These are phyloP conservation scores for Condylura cristata DNA, from an alignment of 2,113 vertebrate genomes.

Conservation along the genomic window DNA sequence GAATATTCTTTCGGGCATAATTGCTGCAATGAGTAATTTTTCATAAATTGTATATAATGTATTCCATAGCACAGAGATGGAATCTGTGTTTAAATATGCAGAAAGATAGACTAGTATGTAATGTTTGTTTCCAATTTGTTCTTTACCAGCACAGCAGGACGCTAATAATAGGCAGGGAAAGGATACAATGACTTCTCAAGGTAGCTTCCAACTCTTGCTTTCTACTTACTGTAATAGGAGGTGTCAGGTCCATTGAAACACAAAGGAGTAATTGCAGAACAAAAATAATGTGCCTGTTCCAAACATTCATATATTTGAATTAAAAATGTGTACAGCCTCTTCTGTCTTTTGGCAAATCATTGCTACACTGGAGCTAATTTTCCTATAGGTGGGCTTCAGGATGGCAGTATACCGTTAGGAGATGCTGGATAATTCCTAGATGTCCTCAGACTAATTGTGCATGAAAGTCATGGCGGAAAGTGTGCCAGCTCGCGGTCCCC, in stretches of 20 bases:
- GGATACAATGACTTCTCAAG: constrained; percentile 47
- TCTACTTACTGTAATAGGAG: background rate
- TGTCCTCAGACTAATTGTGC: constrained; percentile 33
- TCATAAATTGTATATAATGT: constrained; percentile 41
- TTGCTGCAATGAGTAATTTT: constrained; percentile 41
- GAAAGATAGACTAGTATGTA: constrained; percentile 30
- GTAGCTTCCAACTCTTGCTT: constrained; percentile 27
- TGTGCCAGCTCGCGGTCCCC: background rate
- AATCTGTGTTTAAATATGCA: constrained; percentile 54
- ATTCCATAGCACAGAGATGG: constrained; percentile 20
- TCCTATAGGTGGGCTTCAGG: background rate
- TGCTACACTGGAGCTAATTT: background rate
- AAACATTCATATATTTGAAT: background rate
- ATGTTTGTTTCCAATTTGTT: constrained; percentile 54
- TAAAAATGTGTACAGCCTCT: background rate
- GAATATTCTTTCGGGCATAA: constrained; percentile 49
- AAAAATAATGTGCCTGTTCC: background rate
- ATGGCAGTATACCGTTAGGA: background rate
- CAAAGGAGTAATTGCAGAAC: background rate
- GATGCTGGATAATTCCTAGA: background rate
- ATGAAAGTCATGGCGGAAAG: background rate
- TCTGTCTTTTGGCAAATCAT: background rate
- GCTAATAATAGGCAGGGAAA: constrained; percentile 37
- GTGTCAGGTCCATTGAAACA: background rate
- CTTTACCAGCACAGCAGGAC: constrained; percentile 47